Base-by-base conservation (phyloP, 1,140 invertebrate genomes). In the Druon quercuslanigerum region DNA sequence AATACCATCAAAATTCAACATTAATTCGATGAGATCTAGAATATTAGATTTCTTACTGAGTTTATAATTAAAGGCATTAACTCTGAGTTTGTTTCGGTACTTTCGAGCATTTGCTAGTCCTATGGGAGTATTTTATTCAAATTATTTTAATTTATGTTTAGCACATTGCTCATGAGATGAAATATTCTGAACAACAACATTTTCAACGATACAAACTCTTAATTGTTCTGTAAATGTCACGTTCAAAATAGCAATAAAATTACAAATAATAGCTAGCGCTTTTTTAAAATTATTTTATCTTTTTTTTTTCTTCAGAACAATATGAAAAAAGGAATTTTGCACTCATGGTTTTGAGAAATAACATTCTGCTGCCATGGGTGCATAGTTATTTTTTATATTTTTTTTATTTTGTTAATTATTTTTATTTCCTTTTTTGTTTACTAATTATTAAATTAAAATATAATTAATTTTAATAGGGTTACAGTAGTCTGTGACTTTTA, bases 81-180 rank as follows among this genome's bases (percentile, higher is more conserved):
- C 25, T 66, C 57, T 3, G 2, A 33, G 57, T 40, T 66, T 7
- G 25, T 16, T 9, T 7, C 6, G 13, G 16, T 66, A 33, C 40
- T 33, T 66, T 1, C 20, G 11, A 13, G 3, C 25, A 8, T 33
- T 66, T 13, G 16, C 57, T 33, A 12, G 11, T 66, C 57, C 40
- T 40, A 33, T 66, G 57, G 57, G 57, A 66, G 57, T 25, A 40
- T 66, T 66, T 66, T 66, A 66, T 66, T 66, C 25, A 66, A 25
- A 66, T 66, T 66, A 66, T 66, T 66, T 33, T 16, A 66, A 66
- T 66, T 40, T 66, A 66, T 33, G 57, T 66, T 66, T 66, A 25
- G 16, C 25, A 20, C 19, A 66, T 20, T 66, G 57, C 57, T 33
- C 25, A 8, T 66, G 57, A 14, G 13, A 66, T 33, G 57, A 33